Evolutionary conservation across 2,888 invertebrate species (phyloP).

Genomic region (Acanthosepion pharaonis): DNA sequence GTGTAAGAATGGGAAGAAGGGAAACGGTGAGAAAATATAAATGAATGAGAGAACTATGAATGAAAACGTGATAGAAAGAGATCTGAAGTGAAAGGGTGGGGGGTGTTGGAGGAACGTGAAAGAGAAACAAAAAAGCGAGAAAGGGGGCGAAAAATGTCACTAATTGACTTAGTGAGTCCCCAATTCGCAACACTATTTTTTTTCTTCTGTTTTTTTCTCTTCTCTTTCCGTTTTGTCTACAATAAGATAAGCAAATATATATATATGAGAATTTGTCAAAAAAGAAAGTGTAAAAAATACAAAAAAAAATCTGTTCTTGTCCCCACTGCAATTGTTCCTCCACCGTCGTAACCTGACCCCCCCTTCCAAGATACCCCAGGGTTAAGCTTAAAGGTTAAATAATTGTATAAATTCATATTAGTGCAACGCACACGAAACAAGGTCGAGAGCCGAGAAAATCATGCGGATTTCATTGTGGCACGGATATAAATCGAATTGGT

Average conservation of each 20-base stretch:
- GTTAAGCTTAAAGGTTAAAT: background rate
- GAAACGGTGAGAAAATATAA: background rate
- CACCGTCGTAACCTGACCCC: background rate
- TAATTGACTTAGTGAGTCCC: too few relatives aligned
- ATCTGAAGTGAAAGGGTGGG: too few relatives aligned
- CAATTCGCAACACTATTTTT: too few relatives aligned
- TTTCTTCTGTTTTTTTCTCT: too few relatives aligned
- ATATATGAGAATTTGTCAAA: background rate
- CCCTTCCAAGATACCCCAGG: background rate
- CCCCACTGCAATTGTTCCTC: background rate
- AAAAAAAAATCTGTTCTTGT: background rate
- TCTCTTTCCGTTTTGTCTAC: background rate
- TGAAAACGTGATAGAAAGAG: background rate
- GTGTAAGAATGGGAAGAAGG: background rate
- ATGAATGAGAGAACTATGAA: background rate
- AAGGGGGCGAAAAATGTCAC: background rate
- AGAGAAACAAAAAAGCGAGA: background rate
- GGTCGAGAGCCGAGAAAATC: background rate
- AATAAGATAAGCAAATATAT: background rate
- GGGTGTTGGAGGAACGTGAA: background rate
- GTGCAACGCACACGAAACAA: background rate
- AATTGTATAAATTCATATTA: background rate
- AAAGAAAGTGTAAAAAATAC: too few relatives aligned
- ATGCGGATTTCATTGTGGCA: background rate
- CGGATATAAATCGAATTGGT: conserved; percentile 2